phyloP scores from a whole-genome alignment of 2,113 vertebrate species.

The Cololabis saira region DNA sequence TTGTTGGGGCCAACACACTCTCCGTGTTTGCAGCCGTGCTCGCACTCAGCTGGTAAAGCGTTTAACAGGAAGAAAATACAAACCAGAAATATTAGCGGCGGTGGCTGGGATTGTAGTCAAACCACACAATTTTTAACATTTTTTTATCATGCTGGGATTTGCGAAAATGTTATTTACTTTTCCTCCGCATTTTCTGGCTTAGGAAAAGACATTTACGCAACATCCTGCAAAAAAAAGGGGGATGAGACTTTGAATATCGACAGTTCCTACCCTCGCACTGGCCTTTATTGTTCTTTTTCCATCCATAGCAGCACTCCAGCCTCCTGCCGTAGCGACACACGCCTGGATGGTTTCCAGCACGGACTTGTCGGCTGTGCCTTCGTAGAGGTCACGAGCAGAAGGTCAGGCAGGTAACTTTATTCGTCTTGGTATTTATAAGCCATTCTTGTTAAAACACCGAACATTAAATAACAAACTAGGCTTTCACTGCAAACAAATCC shows the following conservation, averaged over 20 bases:
- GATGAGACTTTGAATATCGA: background rate
- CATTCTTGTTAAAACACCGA: background rate
- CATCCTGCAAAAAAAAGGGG: no score
- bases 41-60: conserved; percentile 87
- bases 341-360: conserved; percentile 81
- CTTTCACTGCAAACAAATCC: background rate
- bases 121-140: conserved; percentile 58
- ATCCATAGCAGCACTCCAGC: conserved; percentile 94
- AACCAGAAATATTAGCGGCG: conserved; percentile 42
- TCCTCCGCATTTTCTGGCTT: conserved; percentile 31
- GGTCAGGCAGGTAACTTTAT: conserved; percentile 40
- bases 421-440: conserved; percentile 10
- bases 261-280: conserved; percentile 89
- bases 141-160: conserved; percentile 39
- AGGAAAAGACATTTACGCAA: conserved; percentile 7
- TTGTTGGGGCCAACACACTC: conserved; percentile 92
- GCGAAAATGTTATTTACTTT: background rate
- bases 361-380: conserved; percentile 78
- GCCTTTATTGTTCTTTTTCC: conserved; percentile 89
- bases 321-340: conserved; percentile 89
- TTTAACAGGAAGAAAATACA: conserved; percentile 59
- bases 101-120: conserved; percentile 42
- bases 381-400: conserved; percentile 20
- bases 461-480: background rate
- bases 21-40: conserved; percentile 91